phyloP scores from a whole-genome alignment of 2,113 vertebrate genomes.

The Vombatus ursinus region DNA sequence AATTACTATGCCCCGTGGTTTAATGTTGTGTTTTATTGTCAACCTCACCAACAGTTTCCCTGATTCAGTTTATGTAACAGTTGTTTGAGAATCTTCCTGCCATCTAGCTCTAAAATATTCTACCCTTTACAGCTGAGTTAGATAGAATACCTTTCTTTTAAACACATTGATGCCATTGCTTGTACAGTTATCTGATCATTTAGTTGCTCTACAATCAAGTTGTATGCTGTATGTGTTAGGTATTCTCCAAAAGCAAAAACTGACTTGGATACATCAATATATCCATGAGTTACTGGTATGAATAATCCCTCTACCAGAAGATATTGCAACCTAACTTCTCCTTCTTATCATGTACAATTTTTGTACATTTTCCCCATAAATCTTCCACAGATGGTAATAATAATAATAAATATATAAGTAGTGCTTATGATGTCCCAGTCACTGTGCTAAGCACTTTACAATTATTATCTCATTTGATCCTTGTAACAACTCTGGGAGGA shows the following conservation, averaged over 20 bases:
- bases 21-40: background rate
- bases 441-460: background rate
- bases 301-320: background rate
- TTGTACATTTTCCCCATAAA: background rate
- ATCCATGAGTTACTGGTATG: background rate
- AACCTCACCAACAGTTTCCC: background rate
- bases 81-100: background rate
- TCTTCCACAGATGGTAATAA: background rate
- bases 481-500: background rate
- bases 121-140: background rate
- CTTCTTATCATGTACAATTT: background rate
- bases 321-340: background rate
- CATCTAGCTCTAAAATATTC: background rate
- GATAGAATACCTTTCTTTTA: background rate
- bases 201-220: background rate
- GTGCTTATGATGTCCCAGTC: background rate
- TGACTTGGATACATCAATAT: background rate
- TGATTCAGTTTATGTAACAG: background rate
- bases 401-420: background rate
- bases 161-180: background rate
- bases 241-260: background rate
- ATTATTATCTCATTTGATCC: background rate
- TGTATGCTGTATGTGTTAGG: background rate
- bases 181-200: background rate
- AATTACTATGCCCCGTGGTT: background rate